Evolutionary conservation across 2,797 vertebrate species (phyloP), one percentile per base, ranked within the genome.

Genomic region (Heterohyrax brucei): DNA sequence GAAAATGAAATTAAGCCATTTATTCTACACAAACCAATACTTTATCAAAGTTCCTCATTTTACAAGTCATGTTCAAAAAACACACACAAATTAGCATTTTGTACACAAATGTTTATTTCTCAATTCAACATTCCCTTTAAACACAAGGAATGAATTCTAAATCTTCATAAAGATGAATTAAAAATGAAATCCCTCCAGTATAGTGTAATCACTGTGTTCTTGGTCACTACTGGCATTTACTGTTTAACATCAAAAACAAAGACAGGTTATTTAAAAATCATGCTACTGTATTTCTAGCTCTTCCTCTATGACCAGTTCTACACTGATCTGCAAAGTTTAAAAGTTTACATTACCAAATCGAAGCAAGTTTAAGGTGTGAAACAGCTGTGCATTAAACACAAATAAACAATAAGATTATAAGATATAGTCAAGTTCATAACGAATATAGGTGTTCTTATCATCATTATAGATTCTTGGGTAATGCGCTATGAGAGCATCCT

Each of bases 101-200:
- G 99, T 99, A 99, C 99, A 99, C 99, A 99, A 99, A 99, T 96
- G 98, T 99, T 99, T 99, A 99, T 99, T 99, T 99, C 98, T 99
- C 99, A 99, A 99, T 99, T 99, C 99, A 99, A 99, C 98, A 98
- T 98, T 98, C 99, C 99, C 99, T 98, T 99, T 98, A 98, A 99
- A 99, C 99, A 99, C 98, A 99, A 99, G 98, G 98, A 98, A 98
- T 98, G 98, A 98, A 98, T 98, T 98, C 98, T 98, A 98, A 98
- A 98, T 98, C 98, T 98, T 98, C 98, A 98, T 98, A 98, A 98
- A 99, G 98, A 98, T 98, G 98, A 98, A 98, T 98, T 97, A 98
- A 98, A 98, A 99, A 98, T 72, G 1, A 98, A 98, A 98, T 94
- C 97, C 97, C 98, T 98, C 98, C 98, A 98, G 98, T 97, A 98